These are phyloP conservation scores for Fissipunctia ypsillon DNA, from an alignment of 2,888 invertebrate species.

Conservation along the genomic window DNA sequence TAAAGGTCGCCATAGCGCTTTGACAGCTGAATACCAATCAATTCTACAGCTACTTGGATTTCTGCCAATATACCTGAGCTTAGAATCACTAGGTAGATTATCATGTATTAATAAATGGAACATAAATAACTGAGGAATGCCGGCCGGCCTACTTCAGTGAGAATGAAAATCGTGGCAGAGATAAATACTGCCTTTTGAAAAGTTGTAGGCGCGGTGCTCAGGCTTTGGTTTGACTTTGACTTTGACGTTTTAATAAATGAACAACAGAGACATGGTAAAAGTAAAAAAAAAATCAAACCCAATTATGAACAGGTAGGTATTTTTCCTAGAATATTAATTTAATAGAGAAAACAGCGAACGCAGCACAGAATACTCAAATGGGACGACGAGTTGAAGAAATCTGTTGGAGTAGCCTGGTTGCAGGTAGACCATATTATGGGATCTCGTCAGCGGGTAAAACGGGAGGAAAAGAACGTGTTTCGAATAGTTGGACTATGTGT, in stretches of 20 bases:
- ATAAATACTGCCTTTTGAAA: conserved; percentile 8
- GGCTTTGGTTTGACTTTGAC: not conserved
- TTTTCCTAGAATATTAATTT: not conserved
- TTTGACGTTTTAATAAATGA: not conserved
- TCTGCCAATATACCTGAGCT: conserved; percentile 48
- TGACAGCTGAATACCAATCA: conserved; percentile 44
- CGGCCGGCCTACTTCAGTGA: not conserved
- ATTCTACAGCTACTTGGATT: conserved; percentile 41
- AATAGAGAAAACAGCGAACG: not conserved
- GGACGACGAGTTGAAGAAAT: not conserved
- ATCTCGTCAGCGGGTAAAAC: not conserved
- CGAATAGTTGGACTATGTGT: not conserved
- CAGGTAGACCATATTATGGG: not conserved
- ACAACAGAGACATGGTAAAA: too few relatives aligned
- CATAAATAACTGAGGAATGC: conserved; percentile 27
- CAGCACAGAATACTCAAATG: not conserved
- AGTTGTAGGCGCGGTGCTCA: not conserved
- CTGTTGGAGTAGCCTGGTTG: not conserved
- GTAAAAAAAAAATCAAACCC: not conserved
- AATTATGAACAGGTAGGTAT: not conserved
- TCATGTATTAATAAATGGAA: conserved; percentile 22
- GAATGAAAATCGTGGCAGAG: not conserved
- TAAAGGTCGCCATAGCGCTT: conserved; percentile 43
- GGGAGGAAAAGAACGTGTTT: not conserved
- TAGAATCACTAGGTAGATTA: conserved; percentile 27